Base-by-base conservation (phyloP, 2,888 invertebrate genomes). In the Apamea sordens region DNA sequence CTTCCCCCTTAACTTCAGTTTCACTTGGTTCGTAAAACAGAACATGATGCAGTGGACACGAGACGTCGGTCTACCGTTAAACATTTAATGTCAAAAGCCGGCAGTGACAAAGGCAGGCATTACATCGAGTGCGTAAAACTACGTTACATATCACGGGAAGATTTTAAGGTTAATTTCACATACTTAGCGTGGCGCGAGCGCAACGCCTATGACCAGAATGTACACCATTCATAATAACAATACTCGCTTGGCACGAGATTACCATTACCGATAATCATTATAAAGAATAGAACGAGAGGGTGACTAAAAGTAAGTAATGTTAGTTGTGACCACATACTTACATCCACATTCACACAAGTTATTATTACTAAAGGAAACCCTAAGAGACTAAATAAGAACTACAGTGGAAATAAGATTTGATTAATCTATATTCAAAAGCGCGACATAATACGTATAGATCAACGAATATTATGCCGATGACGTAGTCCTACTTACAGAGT, bases 191-290 rank as follows among this genome's bases (percentile, higher is more conserved):
- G 92, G 91, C 92, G 87, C 89, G 82, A 88, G 91, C 92, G 92
- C 92, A 93, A 93, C 93, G 91, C 92, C 94, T 95, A 96, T 97
- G 97, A 97, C 97, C 97, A 97, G 97, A 96, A 95, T 93, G 94
- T 95, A 96, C 97, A 97, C 97, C 93, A 94, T 94, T 92, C 89
- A 89, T 93, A 92, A 93, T 92, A 93, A 93, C 91, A 93, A 91
- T 90, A 91, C 94, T 94, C 94, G 93, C 92, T 91, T 90, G 90
- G 86, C 90, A 93, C 95, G 94, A 95, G 92, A 83, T 89, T 90
- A 92, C 89, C 88, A 92, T 91, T 92, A 93, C 86, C 90, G 90
- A 92, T 92, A 92, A 91, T 86, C 69, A 91, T 77, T 86, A 86
- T 89, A 91, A 94, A 93, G 92, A 93, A 93, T 81, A 87, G 85